Conservation (phyloP, 2,113 vertebrate species). For the Melanerpes formicivorus region DNA sequence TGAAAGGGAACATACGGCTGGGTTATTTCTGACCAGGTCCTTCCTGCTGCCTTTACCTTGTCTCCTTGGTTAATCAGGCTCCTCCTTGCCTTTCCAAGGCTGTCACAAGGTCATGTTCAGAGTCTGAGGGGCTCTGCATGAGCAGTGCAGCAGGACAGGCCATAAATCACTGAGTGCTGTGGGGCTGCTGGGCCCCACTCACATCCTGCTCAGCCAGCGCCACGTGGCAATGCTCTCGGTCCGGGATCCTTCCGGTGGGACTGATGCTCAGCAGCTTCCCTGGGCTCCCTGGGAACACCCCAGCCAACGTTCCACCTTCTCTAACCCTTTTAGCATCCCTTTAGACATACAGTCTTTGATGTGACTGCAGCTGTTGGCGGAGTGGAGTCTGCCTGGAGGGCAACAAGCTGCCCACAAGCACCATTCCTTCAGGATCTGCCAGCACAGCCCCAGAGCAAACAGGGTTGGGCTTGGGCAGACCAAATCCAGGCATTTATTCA, state of each 20-base stretch:
- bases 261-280: not conserved
- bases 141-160: not conserved
- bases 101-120: not conserved
- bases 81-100: not conserved
- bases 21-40: not conserved
- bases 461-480: not conserved
- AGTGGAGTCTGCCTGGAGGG: not conserved
- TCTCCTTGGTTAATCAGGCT: not conserved
- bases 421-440: not conserved
- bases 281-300: not conserved
- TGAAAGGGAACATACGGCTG: rapidly evolving
- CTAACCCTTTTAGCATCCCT: not conserved
- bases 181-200: not conserved
- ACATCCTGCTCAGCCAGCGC: not conserved
- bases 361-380: not conserved
- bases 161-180: rapidly evolving
- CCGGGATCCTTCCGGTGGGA: not conserved
- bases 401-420: not conserved
- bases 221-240: rapidly evolving
- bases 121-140: not conserved
- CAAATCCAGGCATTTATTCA: not conserved
- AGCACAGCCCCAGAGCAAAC: not conserved
- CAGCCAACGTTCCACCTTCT: not conserved
- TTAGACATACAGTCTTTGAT: not conserved
- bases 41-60: not conserved